These are phyloP conservation scores for Geodia barretti DNA, from an alignment of 37 sponge, comb jelly and placozoan genomes.

Conservation along the genomic window DNA sequence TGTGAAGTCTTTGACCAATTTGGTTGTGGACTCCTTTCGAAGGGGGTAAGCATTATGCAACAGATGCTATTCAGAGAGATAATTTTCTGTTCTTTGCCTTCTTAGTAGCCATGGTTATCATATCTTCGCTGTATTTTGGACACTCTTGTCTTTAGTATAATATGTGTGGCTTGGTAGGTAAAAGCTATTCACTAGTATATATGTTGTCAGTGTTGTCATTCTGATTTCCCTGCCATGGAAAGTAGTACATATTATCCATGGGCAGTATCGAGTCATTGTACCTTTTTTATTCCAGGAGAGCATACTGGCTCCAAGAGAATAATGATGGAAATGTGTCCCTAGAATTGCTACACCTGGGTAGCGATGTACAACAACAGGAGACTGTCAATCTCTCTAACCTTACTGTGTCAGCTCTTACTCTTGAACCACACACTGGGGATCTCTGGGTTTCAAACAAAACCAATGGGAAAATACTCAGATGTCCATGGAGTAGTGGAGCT, in stretches of 20 bases:
- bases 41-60: constrained; percentile 20
- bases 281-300: not conserved
- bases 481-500: not conserved
- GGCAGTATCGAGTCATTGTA: not conserved
- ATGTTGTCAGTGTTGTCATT: not conserved
- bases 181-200: not conserved
- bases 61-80: too few species aligned
- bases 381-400: not conserved
- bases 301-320: constrained; percentile 22
- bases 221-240: not conserved
- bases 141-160: not conserved
- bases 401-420: constrained; percentile 14
- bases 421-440: constrained; percentile 34
- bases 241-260: not conserved
- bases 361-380: not conserved
- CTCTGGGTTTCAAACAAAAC: constrained; percentile 33
- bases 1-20: not conserved
- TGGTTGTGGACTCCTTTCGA: constrained; percentile 35
- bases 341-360: not conserved
- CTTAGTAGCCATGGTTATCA: too few species aligned
- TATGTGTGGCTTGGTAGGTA: not conserved
- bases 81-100: too few species aligned
- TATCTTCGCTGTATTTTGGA: too few species aligned
- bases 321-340: not conserved
- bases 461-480: constrained; percentile 52